A percentile compares a stretch with the other conserved stretches of the same genome.
Evolutionary conservation across 2,888 invertebrate genomes (phyloP).

Genomic region (Aquatica leii): DNA sequence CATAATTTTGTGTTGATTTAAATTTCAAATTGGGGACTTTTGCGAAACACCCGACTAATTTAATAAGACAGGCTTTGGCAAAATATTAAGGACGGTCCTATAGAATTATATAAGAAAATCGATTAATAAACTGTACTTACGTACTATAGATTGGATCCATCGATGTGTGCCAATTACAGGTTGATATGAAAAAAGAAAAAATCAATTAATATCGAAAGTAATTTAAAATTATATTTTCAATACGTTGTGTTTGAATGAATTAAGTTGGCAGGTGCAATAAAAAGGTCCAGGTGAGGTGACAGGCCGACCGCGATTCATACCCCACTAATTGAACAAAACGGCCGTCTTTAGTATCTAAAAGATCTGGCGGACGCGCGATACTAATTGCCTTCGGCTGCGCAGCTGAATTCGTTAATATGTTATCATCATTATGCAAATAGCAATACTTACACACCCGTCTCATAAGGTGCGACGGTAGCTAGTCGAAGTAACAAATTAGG

Average conservation of each 20-base stretch:
- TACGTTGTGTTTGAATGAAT: background rate
- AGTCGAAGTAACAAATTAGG: background rate
- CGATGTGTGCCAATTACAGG: background rate
- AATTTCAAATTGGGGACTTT: constrained; percentile 47
- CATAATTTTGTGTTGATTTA: constrained; percentile 38
- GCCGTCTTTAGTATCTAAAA: constrained; percentile 43
- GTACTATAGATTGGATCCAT: constrained; percentile 13
- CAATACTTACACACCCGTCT: constrained; percentile 42
- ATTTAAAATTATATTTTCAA: constrained; percentile 2
- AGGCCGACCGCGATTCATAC: constrained; percentile 51
- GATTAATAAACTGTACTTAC: constrained; percentile 27
- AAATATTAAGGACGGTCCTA: background rate
- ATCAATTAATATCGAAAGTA: constrained; percentile 8
- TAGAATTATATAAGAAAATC: background rate
- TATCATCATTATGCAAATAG: constrained; percentile 60
- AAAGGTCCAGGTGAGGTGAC: constrained; percentile 50
- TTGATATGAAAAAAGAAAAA: constrained; percentile 11
- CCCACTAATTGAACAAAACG: constrained; percentile 53
- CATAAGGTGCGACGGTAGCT: constrained; percentile 41
- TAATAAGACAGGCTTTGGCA: no score
- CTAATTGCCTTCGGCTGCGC: constrained; percentile 57
- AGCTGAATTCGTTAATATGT: constrained; percentile 59
- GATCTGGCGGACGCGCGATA: constrained; percentile 51
- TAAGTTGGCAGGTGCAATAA: constrained; percentile 44
- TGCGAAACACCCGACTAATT: no score